These are phyloP conservation scores for Drosophila maculinotata DNA, from an alignment of 2,888 invertebrate genomes.

Conservation along the genomic window DNA sequence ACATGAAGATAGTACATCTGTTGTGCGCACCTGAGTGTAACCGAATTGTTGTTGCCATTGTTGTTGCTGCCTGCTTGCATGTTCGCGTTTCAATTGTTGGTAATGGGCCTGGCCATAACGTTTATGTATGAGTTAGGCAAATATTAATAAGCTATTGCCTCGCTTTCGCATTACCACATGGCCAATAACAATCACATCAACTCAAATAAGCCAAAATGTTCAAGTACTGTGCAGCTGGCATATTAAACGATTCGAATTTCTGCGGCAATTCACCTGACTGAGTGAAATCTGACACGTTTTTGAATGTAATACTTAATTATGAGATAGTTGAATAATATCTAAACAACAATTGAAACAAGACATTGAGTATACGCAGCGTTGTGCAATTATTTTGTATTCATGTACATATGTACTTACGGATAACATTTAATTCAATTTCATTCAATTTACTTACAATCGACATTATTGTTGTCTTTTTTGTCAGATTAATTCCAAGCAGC, in stretches of 20 bases:
- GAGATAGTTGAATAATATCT: constrained; percentile 29
- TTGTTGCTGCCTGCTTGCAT: constrained; percentile 19
- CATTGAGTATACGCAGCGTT: constrained; percentile 37
- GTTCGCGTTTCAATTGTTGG: constrained; percentile 30
- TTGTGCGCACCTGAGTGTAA: constrained; percentile 61
- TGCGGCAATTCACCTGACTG: background rate
- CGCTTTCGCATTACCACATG: constrained; percentile 40
- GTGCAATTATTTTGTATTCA: constrained; percentile 16
- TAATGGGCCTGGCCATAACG: constrained; percentile 61
- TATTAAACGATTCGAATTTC: constrained; percentile 14
- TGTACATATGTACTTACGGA: background rate
- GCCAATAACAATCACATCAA: constrained; percentile 62
- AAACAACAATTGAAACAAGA: constrained; percentile 24
- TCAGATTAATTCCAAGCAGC: background rate
- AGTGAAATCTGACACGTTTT: constrained; percentile 40
- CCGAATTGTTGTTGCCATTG: constrained; percentile 59
- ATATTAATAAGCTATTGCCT: constrained; percentile 57
- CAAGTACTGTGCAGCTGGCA: background rate
- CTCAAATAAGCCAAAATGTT: constrained; percentile 45
- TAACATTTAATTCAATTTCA: constrained; percentile 17
- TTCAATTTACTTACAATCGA: constrained; percentile 4
- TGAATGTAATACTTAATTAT: constrained; percentile 36
- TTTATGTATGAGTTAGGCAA: constrained; percentile 64
- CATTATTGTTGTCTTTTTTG: constrained; percentile 2
- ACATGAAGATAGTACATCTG: constrained; percentile 11